A percentile compares a stretch with the other conserved stretches of the same genome.
Evolutionary conservation across 2,113 vertebrate species (phyloP).

Genomic region (Equus quagga): DNA sequence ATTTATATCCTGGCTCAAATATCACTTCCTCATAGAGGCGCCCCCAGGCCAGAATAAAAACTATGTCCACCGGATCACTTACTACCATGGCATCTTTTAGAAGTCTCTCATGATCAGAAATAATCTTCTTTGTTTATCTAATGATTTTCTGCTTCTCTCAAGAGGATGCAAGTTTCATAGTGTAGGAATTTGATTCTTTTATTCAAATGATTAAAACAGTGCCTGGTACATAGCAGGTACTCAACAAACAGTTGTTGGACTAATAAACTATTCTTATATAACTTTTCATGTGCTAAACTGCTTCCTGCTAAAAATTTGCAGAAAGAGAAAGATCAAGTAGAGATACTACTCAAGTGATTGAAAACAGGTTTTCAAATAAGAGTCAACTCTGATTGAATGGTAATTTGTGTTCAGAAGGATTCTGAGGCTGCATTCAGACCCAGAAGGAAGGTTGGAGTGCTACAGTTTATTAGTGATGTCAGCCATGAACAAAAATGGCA

Average conservation of each 20-base stretch:
- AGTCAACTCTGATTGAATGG: background rate
- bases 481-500: background rate
- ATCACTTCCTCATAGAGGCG: background rate
- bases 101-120: background rate
- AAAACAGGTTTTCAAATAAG: background rate
- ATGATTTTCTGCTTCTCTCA: background rate
- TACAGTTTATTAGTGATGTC: background rate
- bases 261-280: conserved; percentile 26
- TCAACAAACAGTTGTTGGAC: background rate
- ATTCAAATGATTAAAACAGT: background rate
- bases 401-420: background rate
- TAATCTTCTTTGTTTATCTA: background rate
- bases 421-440: background rate
- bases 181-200: background rate
- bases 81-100: background rate
- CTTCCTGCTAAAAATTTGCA: background rate
- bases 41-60: background rate
- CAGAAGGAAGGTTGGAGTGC: background rate
- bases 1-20: background rate
- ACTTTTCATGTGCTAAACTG: background rate
- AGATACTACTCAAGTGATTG: background rate
- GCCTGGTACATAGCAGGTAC: background rate
- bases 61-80: background rate
- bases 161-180: background rate
- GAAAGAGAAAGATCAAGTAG: background rate